Base-by-base conservation (phyloP, 2,888 invertebrate genomes). In the Campoplex capitator region DNA sequence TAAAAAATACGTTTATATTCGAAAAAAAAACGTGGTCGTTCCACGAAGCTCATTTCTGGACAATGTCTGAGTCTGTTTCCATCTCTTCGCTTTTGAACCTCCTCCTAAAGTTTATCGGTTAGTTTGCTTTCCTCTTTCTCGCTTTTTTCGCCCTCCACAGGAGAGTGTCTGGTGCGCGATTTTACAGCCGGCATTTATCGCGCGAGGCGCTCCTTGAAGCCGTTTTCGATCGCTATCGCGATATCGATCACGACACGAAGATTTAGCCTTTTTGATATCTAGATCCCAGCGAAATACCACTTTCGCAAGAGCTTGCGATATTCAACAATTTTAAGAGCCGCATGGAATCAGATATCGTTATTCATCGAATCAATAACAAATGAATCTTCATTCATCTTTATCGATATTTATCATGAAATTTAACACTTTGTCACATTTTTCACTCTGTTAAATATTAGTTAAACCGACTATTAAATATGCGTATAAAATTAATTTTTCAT, bases 1-100 rank as follows among this genome's bases (percentile, higher is more conserved):
- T 56, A 78, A 65, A 71, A 65, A 56, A 74, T n/a, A 67, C 7
- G 32, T 62, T 16, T 32, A 67, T n/a, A 56, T 45, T 11, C 13
- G 67, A 78, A 71, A 62, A 35, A 35, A 74, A 48, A 16, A 18
- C 23, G 23, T 58, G 62, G 23, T 75, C 70, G 45, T 84, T 79
- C 78, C 74, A 35, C 67, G 84, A 68, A 79, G 68, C 78, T 83
- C 78, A 74, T 80, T 84, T 75, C 70, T 84, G 42, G 62, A 84
- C 84, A 84, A 80, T 84, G 84, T 80, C 81, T 56, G 54, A 45
- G 38, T 48, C 65, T 73, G 71, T 81, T 45, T 76, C 13, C 38
- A 28, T 42, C 42, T 65, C 28, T 62, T 75, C 48, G 58, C 58
- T 62, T 48, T 62, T 71, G 28, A 32, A 51, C 18, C 68, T 70